Base-by-base conservation (phyloP, 1,140 invertebrate genomes). In the Wasmannia auropunctata region DNA sequence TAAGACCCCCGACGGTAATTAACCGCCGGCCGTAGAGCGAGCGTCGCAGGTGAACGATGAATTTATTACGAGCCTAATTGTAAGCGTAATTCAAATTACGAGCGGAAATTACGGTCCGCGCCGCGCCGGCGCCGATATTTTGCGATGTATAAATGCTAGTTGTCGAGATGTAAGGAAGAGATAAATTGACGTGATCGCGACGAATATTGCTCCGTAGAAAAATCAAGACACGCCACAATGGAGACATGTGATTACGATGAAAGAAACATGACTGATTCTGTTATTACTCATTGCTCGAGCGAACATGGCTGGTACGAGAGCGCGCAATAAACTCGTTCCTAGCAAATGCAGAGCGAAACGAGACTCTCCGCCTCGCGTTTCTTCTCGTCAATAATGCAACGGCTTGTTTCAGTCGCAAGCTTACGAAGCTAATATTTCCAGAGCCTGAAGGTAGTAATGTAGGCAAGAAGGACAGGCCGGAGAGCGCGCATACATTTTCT, bases 391-490 rank as follows among this genome's bases (percentile, higher is more conserved):
- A 54, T 54, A 62, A 79, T 43, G 40, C 56, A 51, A 46, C 28
- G 3, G 22, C 14, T n/a, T 28, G 16, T 83, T 83, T 43, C 25
- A 54, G 25, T 62, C 40, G 62, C 22, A 8, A 28, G 34, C 16
- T 80, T 56, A 46, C 11, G 25, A n/a, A 22, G n/a, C 62, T 75
- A 60, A 87, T 72, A 63, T 72, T 87, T 60, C 51, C 63, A 40
- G 49, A 43, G 56, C 60, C n/a, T 63, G 76, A 56, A 87, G 87
- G 72, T 88, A 84, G 87, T 88, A 83, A 87, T 37, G 14, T 46
- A 11, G 25, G 8, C 22, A 84, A 87, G 28, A 70, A 84, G 11
- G 51, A 79, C 46, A n/a, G 3, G 7, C n/a, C 40, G 60, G 43
- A 49, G 34, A 22, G 40, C 10, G 40, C 10, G 10, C 19, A 14